A percentile compares a stretch with the other conserved stretches of the same genome.
phyloP scores from a whole-genome alignment of 2,113 vertebrate genomes.

The Ancistrus triradiatus region DNA sequence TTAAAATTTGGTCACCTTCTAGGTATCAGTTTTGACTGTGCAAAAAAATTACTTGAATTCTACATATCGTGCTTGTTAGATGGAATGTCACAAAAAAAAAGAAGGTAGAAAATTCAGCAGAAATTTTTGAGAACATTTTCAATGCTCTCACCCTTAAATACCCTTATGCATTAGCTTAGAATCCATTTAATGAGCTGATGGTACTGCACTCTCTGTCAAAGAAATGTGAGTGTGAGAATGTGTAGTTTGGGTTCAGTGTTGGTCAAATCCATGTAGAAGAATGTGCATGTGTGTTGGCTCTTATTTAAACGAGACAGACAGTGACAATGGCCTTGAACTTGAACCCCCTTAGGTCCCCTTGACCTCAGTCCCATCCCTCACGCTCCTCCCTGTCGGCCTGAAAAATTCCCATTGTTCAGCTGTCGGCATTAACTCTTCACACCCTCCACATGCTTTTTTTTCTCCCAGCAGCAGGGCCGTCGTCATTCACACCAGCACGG shows the following conservation, averaged over 20 bases:
- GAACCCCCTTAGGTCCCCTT: slow-evolving; percentile 66
- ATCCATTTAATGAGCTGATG: too few relatives aligned
- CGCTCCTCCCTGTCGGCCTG: slow-evolving; percentile 51
- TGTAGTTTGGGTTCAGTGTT: slow-evolving; percentile 17
- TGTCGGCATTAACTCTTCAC: slow-evolving; percentile 69
- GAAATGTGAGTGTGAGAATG: too few relatives aligned
- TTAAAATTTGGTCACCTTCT: too few relatives aligned
- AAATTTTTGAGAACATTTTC: too few relatives aligned
- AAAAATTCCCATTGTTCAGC: slow-evolving; percentile 65
- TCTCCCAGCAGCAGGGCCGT: slow-evolving; percentile 34
- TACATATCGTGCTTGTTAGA: too few relatives aligned
- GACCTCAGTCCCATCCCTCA: slow-evolving; percentile 67
- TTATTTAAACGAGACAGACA: slow-evolving; percentile 60
- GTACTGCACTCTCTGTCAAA: too few relatives aligned
- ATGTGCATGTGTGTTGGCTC: slow-evolving; percentile 41
- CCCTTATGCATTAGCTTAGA: neutral
- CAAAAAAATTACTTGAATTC: too few relatives aligned
- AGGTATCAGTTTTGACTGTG: too few relatives aligned
- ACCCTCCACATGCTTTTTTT: slow-evolving; percentile 41
- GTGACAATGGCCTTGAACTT: slow-evolving; percentile 73
- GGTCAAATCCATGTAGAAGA: slow-evolving; percentile 34
- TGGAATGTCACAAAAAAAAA: too few relatives aligned
- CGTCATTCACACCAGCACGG: slow-evolving; percentile 45
- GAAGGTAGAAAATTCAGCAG: too few relatives aligned
- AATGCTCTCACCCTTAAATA: too few relatives aligned